Base-by-base conservation (phyloP, 2,797 vertebrate genomes). In the Leptatherina wallacei region DNA sequence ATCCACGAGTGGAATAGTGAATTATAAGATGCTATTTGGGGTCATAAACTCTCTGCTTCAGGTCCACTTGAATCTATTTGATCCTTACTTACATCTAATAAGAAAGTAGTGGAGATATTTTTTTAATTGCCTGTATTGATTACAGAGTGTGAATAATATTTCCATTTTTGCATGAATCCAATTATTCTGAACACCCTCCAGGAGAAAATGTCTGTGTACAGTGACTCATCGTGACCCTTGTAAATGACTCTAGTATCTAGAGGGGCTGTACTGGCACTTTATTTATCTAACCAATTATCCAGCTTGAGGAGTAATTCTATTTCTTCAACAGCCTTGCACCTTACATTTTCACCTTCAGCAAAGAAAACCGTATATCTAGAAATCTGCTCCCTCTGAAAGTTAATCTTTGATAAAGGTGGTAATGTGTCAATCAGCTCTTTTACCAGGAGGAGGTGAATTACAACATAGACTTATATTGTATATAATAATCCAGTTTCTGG, bases 241-340 rank as follows among this genome's bases (percentile, higher is more conserved):
- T 51, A 62, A 77, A 75, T 78, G 68, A 75, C 56, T 64, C 29
- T 2, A 44, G 56, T 35, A 55, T 71, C 71, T 73, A 3, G 33
- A 61, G 70, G 44, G 65, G 80, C 33, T 51, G n/a, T 61, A 27
- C 27, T 57, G 54, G 18, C 61, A 77, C 57, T 54, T 82, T 70
- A 79, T 85, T 82, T 70, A 79, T 85, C 75, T 52, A 75, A 75
- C 65, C 55, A n/a, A n/a, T 54, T 64, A 73, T 75, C 51, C 24
- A 56, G 4, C 32, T 58, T 72, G 4, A 79, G 11, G 1, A 54
- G 73, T 65, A 64, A n/a, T 54, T 64, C 11, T 35, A 14, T 77
- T 67, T 44, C 12, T 56, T 52, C 16, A 59, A 57, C 18, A 73
- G 16, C 10, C 54, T 27, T 38, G 10, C 47, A 10, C n/a, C 14